Percentiles rank a stretch among this genome's conserved stretches.
These are phyloP conservation scores for Chlamydotis undulata DNA, from an alignment of 2,113 vertebrate species.

Conservation along the genomic window DNA sequence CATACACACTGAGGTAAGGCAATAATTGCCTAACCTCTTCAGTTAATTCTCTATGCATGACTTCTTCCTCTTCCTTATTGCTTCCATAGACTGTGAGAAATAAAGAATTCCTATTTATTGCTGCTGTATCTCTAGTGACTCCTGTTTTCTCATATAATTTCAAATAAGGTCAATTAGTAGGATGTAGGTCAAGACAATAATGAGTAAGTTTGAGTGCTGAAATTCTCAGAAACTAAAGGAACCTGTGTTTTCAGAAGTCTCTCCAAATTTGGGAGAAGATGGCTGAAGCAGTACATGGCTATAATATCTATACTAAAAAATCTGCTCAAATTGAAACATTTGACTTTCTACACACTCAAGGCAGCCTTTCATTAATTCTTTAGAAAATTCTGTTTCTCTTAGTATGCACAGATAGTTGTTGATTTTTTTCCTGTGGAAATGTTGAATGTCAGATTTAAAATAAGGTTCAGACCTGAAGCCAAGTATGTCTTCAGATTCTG, in stretches of 20 bases:
- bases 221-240: neutral
- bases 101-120: neutral
- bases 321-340: accelerated
- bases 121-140: neutral
- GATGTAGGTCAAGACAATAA: neutral
- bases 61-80: neutral
- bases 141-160: neutral
- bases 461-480: neutral
- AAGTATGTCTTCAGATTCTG: neutral
- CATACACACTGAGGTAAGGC: neutral
- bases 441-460: neutral
- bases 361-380: neutral
- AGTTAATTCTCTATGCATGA: neutral
- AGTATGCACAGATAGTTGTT: neutral
- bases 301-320: neutral
- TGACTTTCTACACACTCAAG: neutral
- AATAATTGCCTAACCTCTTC: neutral
- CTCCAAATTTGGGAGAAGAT: neutral
- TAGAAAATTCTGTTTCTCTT: neutral
- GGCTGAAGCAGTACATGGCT: neutral
- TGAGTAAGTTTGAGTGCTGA: neutral
- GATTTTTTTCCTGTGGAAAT: neutral
- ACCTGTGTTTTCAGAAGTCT: neutral
- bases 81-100: neutral
- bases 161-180: neutral